These are phyloP conservation scores for Lamellibrachia columna DNA, from an alignment of 2,888 invertebrate genomes.

Conservation along the genomic window DNA sequence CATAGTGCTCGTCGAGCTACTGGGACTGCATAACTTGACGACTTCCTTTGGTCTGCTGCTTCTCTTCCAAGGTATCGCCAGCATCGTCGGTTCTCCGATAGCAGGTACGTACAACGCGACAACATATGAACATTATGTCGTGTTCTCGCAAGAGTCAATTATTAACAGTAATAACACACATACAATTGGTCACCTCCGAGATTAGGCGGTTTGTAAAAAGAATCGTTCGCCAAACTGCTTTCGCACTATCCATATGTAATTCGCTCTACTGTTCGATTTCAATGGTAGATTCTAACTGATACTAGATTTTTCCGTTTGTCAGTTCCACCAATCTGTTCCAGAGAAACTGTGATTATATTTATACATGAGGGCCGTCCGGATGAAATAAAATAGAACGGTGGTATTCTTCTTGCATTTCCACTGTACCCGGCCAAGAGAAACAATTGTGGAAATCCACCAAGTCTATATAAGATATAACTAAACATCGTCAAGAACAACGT, in stretches of 20 bases:
- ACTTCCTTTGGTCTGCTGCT: constrained; percentile 69
- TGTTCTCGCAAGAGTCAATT: background rate
- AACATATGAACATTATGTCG: background rate
- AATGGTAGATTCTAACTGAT: no score
- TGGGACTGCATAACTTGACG: constrained; percentile 68
- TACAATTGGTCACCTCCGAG: background rate
- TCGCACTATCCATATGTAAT: no score
- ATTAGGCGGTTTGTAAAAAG: no score
- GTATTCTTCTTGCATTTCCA: background rate
- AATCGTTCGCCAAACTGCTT: no score
- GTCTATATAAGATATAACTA: no score
- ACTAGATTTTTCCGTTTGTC: no score
- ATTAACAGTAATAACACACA: background rate
- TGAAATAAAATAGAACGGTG: background rate
- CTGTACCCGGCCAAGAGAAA: background rate
- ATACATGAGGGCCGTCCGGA: background rate
- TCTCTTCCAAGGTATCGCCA: constrained; percentile 62
- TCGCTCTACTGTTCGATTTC: no score
- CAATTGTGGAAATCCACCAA: no score
- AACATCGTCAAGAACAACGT: no score
- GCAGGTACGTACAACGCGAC: constrained; percentile 33
- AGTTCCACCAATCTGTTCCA: no score
- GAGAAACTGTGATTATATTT: background rate
- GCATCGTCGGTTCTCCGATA: constrained; percentile 41
- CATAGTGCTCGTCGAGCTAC: constrained; percentile 68